Evolutionary conservation across 23 tunicate species (phyloP).

Genomic region (Ciona savignyi): DNA sequence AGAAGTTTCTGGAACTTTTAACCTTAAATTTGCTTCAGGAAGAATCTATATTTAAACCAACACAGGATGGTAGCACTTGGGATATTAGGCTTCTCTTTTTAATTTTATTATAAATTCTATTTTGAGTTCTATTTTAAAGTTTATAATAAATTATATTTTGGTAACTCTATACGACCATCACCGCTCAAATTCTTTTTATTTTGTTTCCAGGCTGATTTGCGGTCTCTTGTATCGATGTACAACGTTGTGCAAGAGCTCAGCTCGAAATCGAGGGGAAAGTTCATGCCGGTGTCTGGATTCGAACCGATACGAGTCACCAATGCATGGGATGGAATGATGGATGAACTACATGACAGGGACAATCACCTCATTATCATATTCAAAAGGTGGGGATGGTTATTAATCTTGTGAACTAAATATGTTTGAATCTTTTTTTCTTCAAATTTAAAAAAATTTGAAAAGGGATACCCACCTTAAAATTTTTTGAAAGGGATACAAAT

Average conservation of each 20-base stretch:
- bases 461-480: no score
- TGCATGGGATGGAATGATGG: slow-evolving; percentile 45
- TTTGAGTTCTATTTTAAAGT: not conserved
- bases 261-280: slow-evolving; percentile 57
- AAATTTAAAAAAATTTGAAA: no score
- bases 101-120: no score
- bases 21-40: no score
- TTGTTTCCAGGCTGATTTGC: slow-evolving; percentile 23
- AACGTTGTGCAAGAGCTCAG: slow-evolving; percentile 32
- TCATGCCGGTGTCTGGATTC: slow-evolving; percentile 26
- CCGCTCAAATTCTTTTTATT: not conserved
- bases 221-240: slow-evolving; percentile 46
- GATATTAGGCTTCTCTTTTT: no score
- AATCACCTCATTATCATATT: slow-evolving; percentile 16
- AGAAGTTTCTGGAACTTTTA: no score
- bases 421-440: no score
- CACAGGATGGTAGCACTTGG: no score
- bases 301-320: slow-evolving; percentile 43
- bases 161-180: not conserved
- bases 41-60: no score
- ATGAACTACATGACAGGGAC: slow-evolving; percentile 42
- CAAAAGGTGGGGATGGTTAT: slow-evolving; percentile 45
- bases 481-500: no score
- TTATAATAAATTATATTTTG: not conserved
- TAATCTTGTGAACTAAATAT: no score